Conservation (phyloP, 2,797 vertebrate species). For the Molossus molossus region DNA sequence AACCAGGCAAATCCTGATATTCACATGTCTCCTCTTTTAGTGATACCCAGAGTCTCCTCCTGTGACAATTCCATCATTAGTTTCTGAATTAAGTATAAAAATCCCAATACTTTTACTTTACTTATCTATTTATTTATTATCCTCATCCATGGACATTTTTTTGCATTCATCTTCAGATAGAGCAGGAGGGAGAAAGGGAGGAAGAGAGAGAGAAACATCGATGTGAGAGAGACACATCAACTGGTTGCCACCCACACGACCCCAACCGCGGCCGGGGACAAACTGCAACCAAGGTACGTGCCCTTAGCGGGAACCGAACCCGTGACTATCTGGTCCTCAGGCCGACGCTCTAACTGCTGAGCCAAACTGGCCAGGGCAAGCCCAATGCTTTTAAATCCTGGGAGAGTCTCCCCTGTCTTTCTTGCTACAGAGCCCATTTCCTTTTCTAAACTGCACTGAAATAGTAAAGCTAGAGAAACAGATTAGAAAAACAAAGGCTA, state of each 20-base stretch:
- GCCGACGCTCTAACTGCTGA: no score
- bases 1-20: background rate
- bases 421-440: background rate
- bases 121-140: no score
- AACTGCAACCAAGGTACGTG: no score
- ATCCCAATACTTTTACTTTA: background rate
- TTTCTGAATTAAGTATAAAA: background rate
- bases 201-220: no score
- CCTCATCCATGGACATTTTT: no score
- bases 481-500: background rate
- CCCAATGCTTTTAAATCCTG: background rate
- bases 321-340: no score
- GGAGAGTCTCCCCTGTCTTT: background rate
- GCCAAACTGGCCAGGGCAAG: background rate
- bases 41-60: background rate
- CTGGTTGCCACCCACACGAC: no score
- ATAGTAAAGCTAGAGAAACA: background rate
- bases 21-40: background rate
- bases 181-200: no score
- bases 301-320: no score
- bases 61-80: fast-evolving
- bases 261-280: no score
- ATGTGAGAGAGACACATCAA: no score
- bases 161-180: no score
- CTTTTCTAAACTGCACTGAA: background rate